Evolutionary conservation across 2,113 vertebrate species (phyloP).

Genomic region (Geococcyx californianus): DNA sequence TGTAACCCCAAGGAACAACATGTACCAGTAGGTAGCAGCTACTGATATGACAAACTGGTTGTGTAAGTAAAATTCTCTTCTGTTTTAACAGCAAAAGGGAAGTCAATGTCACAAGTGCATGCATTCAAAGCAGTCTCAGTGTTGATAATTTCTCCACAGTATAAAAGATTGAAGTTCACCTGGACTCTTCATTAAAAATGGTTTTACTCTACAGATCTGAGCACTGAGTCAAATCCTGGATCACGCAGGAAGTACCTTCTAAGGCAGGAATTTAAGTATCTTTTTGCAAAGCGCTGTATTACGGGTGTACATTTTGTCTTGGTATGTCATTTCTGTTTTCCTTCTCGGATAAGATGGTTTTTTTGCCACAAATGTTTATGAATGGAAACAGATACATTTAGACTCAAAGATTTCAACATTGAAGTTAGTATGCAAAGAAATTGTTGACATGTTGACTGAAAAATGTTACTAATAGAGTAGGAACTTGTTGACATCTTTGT

Average conservation of each 20-base stretch:
- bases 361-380: background rate
- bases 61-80: background rate
- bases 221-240: background rate
- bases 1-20: background rate
- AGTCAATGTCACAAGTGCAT: background rate
- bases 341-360: background rate
- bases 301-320: background rate
- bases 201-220: background rate
- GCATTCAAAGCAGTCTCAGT: background rate
- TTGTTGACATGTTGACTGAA: background rate
- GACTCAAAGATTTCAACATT: background rate
- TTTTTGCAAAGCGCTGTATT: background rate
- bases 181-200: background rate
- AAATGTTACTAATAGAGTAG: background rate
- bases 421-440: background rate
- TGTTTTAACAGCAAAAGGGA: background rate
- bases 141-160: background rate
- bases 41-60: background rate
- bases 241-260: background rate
- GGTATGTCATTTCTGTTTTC: background rate
- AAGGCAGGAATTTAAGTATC: background rate
- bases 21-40: background rate
- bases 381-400: background rate
- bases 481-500: background rate
- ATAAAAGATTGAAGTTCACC: background rate